These are phyloP conservation scores for Delphinapterus leucas DNA, from an alignment of 2,113 vertebrate species.

Conservation along the genomic window DNA sequence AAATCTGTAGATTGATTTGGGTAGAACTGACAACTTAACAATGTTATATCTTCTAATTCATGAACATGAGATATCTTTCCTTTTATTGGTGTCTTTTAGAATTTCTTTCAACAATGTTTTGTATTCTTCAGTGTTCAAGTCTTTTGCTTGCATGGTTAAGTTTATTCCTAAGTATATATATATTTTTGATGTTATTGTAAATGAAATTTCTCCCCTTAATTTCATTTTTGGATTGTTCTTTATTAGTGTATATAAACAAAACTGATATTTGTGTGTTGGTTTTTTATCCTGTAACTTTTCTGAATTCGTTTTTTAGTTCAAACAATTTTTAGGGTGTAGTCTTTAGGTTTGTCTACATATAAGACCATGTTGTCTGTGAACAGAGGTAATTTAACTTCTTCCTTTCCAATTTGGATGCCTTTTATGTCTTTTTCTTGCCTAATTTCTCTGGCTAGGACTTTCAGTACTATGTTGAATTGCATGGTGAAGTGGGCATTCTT, in stretches of 20 bases:
- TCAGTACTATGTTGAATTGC: background rate
- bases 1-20: no score
- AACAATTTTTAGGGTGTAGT: background rate
- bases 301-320: background rate
- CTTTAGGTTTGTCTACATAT: background rate
- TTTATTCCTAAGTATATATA: background rate
- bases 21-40: no score
- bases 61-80: background rate
- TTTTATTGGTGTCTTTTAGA: background rate
- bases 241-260: background rate
- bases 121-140: background rate
- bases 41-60: no score
- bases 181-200: background rate
- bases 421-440: background rate
- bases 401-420: background rate
- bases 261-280: background rate
- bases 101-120: background rate
- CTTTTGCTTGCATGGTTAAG: background rate
- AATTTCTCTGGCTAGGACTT: background rate
- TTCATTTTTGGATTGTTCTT: background rate
- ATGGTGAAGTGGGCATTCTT: background rate
- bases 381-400: background rate
- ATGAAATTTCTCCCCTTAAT: background rate
- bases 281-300: background rate
- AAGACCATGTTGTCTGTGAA: background rate